Base-by-base conservation (phyloP, 2,888 invertebrate species). In the Drosophila picticornis region DNA sequence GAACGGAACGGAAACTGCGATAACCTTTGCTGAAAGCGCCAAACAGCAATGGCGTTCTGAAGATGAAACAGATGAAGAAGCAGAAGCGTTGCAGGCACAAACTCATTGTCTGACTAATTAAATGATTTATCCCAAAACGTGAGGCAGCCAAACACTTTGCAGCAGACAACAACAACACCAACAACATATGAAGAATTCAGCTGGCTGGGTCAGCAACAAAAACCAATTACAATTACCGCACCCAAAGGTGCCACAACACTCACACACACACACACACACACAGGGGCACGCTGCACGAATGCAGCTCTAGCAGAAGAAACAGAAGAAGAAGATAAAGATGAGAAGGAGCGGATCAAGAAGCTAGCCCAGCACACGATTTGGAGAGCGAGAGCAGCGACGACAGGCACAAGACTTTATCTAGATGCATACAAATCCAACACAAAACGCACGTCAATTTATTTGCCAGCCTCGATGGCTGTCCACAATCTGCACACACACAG, bases 181-280 rank as follows among this genome's bases (percentile, higher is more conserved):
- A 36, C 46, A 55, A 13, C 53, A 48, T 1, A 55, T 56, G 51
- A 56, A 36, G 69, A 57, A 81, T 81, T 57, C 82, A 80, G 82
- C 82, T 80, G 79, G 71, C 55, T 52, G 22, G 64, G 67, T 46
- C 78, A 73, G 81, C 80, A 75, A 78, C 80, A 88, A 90, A 90
- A 90, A 90, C 91, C 89, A 90, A 90, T 90, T 90, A 90, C 89
- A 90, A 91, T 90, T 90, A 91, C 90, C 91, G 90, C 91, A 91
- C 91, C 90, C 89, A 91, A 80, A 90, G 91, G 89, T 89, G 88
- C 88, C 90, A 89, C 85, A 80, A 80, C 50, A 65, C 63, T 61
- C 52, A 57, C 56, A 75, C 68, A 74, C 27, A 66, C 31, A 56
- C 29, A 31, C 31, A 34, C 31, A 72, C 31, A 56, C 40, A 34